A percentile compares a stretch with the other conserved stretches of the same genome.
These are phyloP conservation scores for Cirrhinus mrigala DNA, from an alignment of 2,797 vertebrate species.

Conservation along the genomic window DNA sequence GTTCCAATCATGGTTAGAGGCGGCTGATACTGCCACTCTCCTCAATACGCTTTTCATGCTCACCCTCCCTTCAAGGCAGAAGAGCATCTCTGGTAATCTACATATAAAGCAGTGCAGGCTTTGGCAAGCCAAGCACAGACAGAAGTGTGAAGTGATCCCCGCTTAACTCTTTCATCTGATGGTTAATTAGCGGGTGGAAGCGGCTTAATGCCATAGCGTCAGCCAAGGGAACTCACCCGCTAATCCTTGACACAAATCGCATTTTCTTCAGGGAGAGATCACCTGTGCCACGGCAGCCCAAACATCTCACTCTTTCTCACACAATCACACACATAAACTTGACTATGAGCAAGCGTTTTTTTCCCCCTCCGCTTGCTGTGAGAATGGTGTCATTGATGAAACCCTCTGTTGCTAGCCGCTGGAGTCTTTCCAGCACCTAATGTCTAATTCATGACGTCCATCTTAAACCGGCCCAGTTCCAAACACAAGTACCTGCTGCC, in stretches of 20 bases:
- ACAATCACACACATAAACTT: conserved; percentile 56
- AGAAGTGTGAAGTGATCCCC: conserved; percentile 61
- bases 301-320: conserved; percentile 20
- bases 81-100: conserved; percentile 58
- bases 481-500: conserved; percentile 36
- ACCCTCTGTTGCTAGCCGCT: conserved; percentile 71
- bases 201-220: conserved; percentile 70
- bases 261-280: conserved; percentile 76
- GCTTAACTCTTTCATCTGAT: conserved; percentile 77
- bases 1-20: conserved; percentile 45
- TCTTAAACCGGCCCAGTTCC: conserved; percentile 71
- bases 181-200: conserved; percentile 80
- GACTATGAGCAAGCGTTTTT: conserved; percentile 60
- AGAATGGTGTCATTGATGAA: conserved; percentile 64
- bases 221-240: conserved; percentile 73
- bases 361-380: conserved; percentile 61
- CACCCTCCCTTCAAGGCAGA: conserved; percentile 18
- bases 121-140: conserved; percentile 35
- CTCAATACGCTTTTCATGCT: not conserved
- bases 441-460: conserved; percentile 72
- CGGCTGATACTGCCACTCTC: conserved; percentile 25
- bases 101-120: conserved; percentile 58
- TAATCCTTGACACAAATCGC: conserved; percentile 80
- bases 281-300: conserved; percentile 69
- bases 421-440: conserved; percentile 68